Evolutionary conservation across 2,113 vertebrate genomes (phyloP).

Genomic region (Pontoporia blainvillei): DNA sequence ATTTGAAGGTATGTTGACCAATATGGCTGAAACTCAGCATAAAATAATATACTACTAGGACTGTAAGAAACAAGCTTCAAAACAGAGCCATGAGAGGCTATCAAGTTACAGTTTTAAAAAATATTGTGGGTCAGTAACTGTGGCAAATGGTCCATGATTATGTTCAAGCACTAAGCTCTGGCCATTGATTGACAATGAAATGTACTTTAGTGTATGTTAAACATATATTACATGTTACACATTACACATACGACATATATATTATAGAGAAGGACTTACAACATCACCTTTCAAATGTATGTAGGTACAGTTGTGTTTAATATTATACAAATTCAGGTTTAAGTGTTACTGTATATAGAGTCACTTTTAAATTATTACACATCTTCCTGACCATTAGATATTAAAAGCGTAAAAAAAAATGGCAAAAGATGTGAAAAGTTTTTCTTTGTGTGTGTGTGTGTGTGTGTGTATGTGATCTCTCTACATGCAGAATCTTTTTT

Average conservation of each 20-base stretch:
- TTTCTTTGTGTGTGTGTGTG: not conserved
- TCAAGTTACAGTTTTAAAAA: not conserved
- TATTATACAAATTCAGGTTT: not conserved
- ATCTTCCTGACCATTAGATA: not conserved
- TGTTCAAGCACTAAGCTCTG: not conserved
- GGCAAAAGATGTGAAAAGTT: not conserved
- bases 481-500: not conserved
- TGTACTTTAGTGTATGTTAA: not conserved
- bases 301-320: not conserved
- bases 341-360: not conserved
- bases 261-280: not conserved
- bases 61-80: not conserved
- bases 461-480: not conserved
- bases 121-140: not conserved
- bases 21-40: not conserved
- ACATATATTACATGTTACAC: not conserved
- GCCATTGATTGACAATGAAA: not conserved
- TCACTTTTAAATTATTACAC: not conserved
- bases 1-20: not conserved
- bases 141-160: not conserved
- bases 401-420: not conserved
- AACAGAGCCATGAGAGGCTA: not conserved
- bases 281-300: not conserved
- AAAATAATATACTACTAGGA: not conserved
- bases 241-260: not conserved